Evolutionary conservation across 2,888 invertebrate genomes (phyloP), one percentile per base, ranked within the genome.

Genomic region (Andrena camellia): DNA sequence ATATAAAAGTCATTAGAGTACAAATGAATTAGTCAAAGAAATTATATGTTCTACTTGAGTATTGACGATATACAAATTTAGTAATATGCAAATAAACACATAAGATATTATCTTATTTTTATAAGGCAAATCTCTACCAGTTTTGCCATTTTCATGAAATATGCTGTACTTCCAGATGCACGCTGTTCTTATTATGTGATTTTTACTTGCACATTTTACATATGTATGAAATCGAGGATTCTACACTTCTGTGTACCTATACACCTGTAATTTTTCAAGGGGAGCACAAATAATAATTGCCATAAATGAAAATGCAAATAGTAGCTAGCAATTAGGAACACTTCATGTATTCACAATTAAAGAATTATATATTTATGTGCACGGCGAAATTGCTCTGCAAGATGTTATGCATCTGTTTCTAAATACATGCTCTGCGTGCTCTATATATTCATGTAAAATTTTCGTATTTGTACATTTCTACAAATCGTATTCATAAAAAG

Each of bases 401-500:
- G 17, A 75, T 42, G 23, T 7, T 10, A 23, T 20, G 52, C 20
- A 52, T 20, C 52, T 50, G 23, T 23, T 31, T 62, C 20, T 42
- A 33, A 54, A n/a, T 17, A 60, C 17, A 31, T 67, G 10, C 29
- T 52, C 17, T n/a, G 31, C 13, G 77, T 33, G 52, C 31, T 42
- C 26, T 8, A 8, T 57, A 68, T 48, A 20, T 52, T 29, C 63
- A 50, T 10, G 57, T 54, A 23, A 33, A 79, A 59, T 79, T 48
- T 57, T 29, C 29, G 20, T 64, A 29, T 68, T 78, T 78, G 26
- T 64, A 59, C 67, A 78, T 68, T 72, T 64, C 63, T 68, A 70
- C 48, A 67, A 33, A 59, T 74, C 8, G 33, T 48, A 59, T 48
- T 66, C 8, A 26, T 70, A 73, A 67, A 78, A 75, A 33, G 48